Base-by-base conservation (phyloP, 2,888 invertebrate species). In the Cheilosia scutellata region DNA sequence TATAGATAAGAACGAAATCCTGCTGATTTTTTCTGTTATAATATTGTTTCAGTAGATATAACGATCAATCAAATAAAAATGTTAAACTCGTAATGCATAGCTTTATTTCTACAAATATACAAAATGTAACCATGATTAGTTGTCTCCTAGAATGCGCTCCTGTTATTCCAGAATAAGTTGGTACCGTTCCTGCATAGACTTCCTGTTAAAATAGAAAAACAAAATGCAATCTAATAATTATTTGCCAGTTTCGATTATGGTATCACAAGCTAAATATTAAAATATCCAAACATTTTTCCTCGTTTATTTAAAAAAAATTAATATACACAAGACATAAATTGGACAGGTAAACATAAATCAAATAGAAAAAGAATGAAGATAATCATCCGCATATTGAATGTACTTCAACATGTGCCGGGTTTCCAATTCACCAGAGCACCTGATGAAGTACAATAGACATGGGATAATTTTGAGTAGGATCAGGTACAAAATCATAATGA, bases 361-460 rank as follows among this genome's bases (percentile, higher is more conserved):
- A 75, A 47, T n/a, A 29, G 66, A 72, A 68, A 47, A 42, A 70
- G 75, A 68, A 58, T 31, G 87, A 70, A 78, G 88, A 68, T 75
- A 80, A 87, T 93, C 94, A 94, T 94, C 95, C 95, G 93, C 97
- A 96, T 96, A 97, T 96, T 96, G 96, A 97, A 97, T 97, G 97
- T 96, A 97, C 97, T 97, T 97, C 97, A 97, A 96, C 97, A 97
- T 97, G 96, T 97, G 97, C 97, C 97, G 97, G 97, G 97, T 96
- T 95, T 94, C 89, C 92, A 93, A 93, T 94, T 89, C 95, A 97
- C 97, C 97, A 97, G 97, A 98, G 97, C 97, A 98, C 97, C 97
- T 98, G 97, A 97, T 97, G 97, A 97, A 98, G 97, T 98, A 98
- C 97, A 98, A 97, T 97, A 96, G 96, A 96, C 97, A 97, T 97